Base-by-base conservation (phyloP, 2,113 vertebrate species). In the Forbesichthys papilliferus region DNA sequence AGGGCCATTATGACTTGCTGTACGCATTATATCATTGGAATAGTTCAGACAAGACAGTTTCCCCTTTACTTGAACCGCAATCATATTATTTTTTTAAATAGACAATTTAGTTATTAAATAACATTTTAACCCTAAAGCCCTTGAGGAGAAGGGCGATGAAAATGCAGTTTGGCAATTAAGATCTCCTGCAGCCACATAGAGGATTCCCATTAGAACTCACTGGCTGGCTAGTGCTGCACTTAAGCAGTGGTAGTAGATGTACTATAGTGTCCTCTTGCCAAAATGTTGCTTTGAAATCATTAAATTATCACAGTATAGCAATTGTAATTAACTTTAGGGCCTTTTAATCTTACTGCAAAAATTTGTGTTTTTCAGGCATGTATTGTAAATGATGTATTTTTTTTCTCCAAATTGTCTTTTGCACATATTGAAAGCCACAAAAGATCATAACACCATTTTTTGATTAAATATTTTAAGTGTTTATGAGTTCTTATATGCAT, bases 21-120 rank as follows among this genome's bases (percentile, higher is more conserved):
- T 86, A 91, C 73, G 49, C 74, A 75, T 69, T 81, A 63, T 48
- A 78, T 82, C 67, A 86, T 86, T 90, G 82, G 56, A 80, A 72
- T 64, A 80, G 74, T 75, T 83, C 78, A 69, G 36, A 81, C 53
- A 80, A 69, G 47, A 81, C 53, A 78, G 82, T 84, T 82, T 78
- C 81, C 77, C 85, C 81, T 78, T 73, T 79, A 66, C 55, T 13
- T 73, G 51, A 67, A 11, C 61, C 2, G 8, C 48, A 33, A 46
- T 78, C 64, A 56, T 27, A 27, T 2, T 27, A 1, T 27, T 13
- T 73, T 73, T 18, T 63, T 49, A 60, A 33, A 51, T 73, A 71
- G 73, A 74, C 77, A 34, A 51, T 70, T 66, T 34, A 66, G 65
- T 53, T 77, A 65, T 75, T 61, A 66, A 27, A 11, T 16, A 2